Evolutionary conservation across 2,888 invertebrate genomes (phyloP), one percentile per base, ranked within the genome.

Genomic region (Copidosoma aretas): DNA sequence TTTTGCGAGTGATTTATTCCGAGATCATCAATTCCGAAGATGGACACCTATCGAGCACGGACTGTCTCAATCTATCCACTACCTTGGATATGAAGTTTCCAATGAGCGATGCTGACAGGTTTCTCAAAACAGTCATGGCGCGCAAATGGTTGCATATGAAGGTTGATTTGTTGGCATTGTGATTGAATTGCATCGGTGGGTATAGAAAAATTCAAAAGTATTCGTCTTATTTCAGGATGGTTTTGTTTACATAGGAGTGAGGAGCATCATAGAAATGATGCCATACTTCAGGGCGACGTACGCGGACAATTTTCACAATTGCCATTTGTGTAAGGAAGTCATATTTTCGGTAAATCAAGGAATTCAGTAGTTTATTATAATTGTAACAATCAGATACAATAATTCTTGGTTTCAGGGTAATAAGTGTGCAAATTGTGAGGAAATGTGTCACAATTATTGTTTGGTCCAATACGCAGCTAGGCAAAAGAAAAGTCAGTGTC

Each of bases 251-350:
- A 79, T 83, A 69, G 83, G 83, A 61, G 77, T 79, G 21, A 74
- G 82, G 67, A 82, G 81, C 68, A 77, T 80, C 63, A 76, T 75
- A 24, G 82, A 82, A 71, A 70, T 83, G 63, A 73, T 79, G 73
- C 79, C 78, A 51, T 82, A 80, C 65, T 83, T 83, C 54, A 79
- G 73, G 76, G 71, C 76, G n/a, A 77, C 78, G 1, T 79, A 78
- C 52, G 70, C 75, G 21, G 75, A 76, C 19, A 70, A 70, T 62
- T 73, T 83, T 57, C 69, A 72, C 24, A 76, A 68, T 32, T 83
- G 83, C 67, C 65, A 56, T 41, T 73, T 82, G 39, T 83, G 83
- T 71, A 79, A 75, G 53, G 75, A 80, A 73, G 66, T 77, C 24
- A 70, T 82, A 25, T 81, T 82, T 74, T 73, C 80, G 71, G 83